These are phyloP conservation scores for Glaucidium brasilianum DNA, from an alignment of 2,113 vertebrate genomes.

Conservation along the genomic window DNA sequence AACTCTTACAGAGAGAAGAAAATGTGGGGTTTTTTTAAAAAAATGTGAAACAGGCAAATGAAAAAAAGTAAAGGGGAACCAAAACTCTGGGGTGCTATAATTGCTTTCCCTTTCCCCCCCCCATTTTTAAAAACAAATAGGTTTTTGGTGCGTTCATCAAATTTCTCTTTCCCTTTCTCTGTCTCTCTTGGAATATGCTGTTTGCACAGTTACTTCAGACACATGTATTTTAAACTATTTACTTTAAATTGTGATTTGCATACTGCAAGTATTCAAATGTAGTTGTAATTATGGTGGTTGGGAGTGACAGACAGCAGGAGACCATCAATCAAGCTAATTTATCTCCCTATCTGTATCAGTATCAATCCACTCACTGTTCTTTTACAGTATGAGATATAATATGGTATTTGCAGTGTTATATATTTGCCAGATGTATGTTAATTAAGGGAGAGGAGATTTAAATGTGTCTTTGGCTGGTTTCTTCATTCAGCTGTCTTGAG, in stretches of 20 bases:
- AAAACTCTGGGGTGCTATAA: not conserved
- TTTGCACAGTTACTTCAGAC: not conserved
- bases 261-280: not conserved
- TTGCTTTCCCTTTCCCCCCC: not conserved
- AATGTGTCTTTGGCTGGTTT: not conserved
- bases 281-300: not conserved
- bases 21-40: not conserved
- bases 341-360: slow-evolving; percentile 11
- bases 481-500: slow-evolving; percentile 9
- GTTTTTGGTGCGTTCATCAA: not conserved
- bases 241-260: not conserved
- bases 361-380: slow-evolving; percentile 14
- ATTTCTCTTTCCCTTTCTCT: not conserved
- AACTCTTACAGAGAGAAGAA: not conserved
- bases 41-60: not conserved
- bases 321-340: slow-evolving; percentile 22
- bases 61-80: not conserved
- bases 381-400: not conserved
- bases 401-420: not conserved
- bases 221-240: not conserved
- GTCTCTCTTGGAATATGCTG: not conserved
- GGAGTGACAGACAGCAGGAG: slow-evolving; percentile 4
- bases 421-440: slow-evolving; percentile 14
- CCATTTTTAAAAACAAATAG: not conserved
- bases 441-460: slow-evolving; percentile 26